These are phyloP conservation scores for Smutsia gigantea DNA, from an alignment of 2,797 vertebrate genomes.

Conservation along the genomic window DNA sequence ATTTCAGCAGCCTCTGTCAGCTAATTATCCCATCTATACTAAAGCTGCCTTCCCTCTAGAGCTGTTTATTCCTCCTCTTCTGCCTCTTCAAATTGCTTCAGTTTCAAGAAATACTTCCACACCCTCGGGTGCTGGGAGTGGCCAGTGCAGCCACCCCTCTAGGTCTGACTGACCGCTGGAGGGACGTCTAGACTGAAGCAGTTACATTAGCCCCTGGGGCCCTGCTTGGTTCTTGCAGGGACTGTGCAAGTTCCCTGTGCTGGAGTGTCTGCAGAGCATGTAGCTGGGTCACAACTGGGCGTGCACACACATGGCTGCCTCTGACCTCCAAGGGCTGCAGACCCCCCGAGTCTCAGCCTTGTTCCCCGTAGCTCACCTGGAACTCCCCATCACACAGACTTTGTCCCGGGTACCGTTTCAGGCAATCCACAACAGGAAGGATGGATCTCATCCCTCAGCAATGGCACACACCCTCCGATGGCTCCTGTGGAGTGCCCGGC, in stretches of 20 bases:
- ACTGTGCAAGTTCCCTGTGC: not conserved
- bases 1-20: not conserved
- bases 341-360: not conserved
- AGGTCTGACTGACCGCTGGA: not conserved
- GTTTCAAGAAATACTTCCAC: not conserved
- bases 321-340: not conserved
- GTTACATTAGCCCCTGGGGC: not conserved
- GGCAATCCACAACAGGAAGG: not conserved
- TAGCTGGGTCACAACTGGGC: not conserved
- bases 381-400: not conserved
- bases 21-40: not conserved
- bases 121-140: not conserved
- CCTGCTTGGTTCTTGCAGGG: not conserved
- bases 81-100: not conserved
- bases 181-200: not conserved
- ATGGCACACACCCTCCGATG: accelerated
- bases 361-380: not conserved
- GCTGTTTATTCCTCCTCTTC: not conserved
- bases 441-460: not conserved
- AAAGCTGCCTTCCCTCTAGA: not conserved
- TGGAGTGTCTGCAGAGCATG: not conserved
- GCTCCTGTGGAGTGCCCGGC: not conserved
- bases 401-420: too few species aligned
- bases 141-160: too few species aligned
- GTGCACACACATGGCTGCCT: not conserved